Conservation (phyloP, 2,113 vertebrate species). For the Larimichthys crocea region DNA sequence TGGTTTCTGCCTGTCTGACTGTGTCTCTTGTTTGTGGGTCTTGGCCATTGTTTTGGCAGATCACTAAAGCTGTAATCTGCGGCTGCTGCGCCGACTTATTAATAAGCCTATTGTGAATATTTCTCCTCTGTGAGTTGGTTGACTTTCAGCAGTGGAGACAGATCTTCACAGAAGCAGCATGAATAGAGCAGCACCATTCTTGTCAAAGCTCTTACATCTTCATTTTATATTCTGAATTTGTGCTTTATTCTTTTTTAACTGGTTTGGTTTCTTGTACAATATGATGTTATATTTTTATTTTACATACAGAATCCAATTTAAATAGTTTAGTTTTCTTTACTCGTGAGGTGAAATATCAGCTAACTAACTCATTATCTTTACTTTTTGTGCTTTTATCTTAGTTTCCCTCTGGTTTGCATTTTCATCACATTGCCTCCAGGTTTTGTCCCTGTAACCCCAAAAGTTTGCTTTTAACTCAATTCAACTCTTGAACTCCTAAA, state of each 20-base stretch:
- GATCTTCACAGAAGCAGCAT: conserved; percentile 37
- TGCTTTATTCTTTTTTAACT: background rate
- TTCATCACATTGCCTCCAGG: background rate
- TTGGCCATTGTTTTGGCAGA: conserved; percentile 29
- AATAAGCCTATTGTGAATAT: conserved; percentile 52
- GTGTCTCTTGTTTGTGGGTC: conserved; percentile 25
- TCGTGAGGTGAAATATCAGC: background rate
- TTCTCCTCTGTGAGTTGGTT: conserved; percentile 48
- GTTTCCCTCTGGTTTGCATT: background rate
- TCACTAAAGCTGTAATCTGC: conserved; percentile 53
- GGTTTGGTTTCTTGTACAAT: background rate
- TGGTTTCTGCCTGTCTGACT: background rate
- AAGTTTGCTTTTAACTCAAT: conserved; percentile 44
- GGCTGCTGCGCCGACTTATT: conserved; percentile 37
- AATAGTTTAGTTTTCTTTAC: background rate
- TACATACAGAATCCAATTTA: background rate
- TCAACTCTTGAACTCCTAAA: conserved; percentile 45
- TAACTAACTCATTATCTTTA: background rate
- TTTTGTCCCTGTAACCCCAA: conserved; percentile 5
- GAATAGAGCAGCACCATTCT: conserved; percentile 7
- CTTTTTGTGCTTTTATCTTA: background rate
- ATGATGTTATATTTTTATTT: background rate
- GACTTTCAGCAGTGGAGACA: conserved; percentile 56
- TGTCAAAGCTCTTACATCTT: background rate
- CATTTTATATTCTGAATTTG: background rate